Evolutionary conservation across 2,888 invertebrate species (phyloP).

Genomic region (Hecatera dysodea): DNA sequence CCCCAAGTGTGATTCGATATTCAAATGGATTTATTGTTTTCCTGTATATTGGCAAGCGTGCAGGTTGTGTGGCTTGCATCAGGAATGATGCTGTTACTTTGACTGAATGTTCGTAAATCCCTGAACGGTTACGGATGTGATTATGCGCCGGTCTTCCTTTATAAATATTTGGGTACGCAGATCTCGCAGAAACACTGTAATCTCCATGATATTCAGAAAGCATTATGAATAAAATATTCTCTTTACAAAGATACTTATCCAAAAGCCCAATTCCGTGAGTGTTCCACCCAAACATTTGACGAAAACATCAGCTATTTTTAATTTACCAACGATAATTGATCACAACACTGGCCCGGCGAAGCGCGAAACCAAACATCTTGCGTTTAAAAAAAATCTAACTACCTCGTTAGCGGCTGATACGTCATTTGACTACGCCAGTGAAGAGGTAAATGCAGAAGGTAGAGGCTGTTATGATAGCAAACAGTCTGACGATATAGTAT

Average conservation of each 20-base stretch:
- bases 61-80: conserved; percentile 52
- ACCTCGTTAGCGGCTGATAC: conserved; percentile 79
- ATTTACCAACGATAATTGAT: conserved; percentile 65
- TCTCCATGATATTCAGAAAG: conserved; percentile 32
- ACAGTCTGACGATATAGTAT: conserved; percentile 9
- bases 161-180: conserved; percentile 53
- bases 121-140: conserved; percentile 47
- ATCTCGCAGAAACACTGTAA: conserved; percentile 34
- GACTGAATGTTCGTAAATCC: conserved; percentile 53
- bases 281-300: conserved; percentile 55
- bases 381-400: conserved; percentile 63
- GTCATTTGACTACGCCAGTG: conserved; percentile 72
- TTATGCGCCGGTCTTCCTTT: conserved; percentile 53
- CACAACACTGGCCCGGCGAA: conserved; percentile 60
- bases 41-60: conserved; percentile 53
- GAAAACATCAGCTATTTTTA: conserved; percentile 57
- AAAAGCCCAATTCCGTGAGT: conserved; percentile 19
- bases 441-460: conserved; percentile 54
- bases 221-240: conserved; percentile 22
- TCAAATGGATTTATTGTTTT: conserved; percentile 60
- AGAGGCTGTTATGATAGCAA: conserved; percentile 9
- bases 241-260: conserved; percentile 10
- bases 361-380: conserved; percentile 69
- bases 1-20: conserved; percentile 55
- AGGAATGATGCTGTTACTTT: conserved; percentile 52